Base-by-base conservation (phyloP, 2,888 invertebrate species). In the Macaria notata region DNA sequence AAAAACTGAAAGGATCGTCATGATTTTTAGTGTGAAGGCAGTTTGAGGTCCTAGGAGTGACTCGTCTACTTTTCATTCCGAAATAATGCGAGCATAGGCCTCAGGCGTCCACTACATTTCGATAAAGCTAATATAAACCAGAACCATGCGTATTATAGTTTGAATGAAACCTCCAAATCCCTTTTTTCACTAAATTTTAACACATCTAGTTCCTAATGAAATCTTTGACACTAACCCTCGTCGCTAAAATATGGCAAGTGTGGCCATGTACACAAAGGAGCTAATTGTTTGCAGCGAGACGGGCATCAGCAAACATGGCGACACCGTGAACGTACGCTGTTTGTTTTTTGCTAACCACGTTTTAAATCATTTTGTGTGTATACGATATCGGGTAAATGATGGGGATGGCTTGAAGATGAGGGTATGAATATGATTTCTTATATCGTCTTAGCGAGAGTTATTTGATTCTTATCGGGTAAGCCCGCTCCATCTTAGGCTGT, bases 221-320 rank as follows among this genome's bases (percentile, higher is more conserved):
- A 42, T 73, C 68, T 49, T 38, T 36, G 71, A 56, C 49, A 46
- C 49, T 60, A 50, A 76, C 73, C 74, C 77, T 75, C 67, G 73
- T 72, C 67, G 69, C 69, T 65, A 66, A 73, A 77, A 73, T 73
- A 73, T 72, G 72, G 77, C 75, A 76, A 78, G 79, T 75, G 74
- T 73, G 71, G 65, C 68, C 70, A 73, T 75, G 80, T 78, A 81
- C 79, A 84, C 80, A 83, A 79, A 78, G 76, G 72, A 81, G 83
- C 76, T 84, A 84, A 84, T 84, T 84, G 83, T 84, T 82, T 79
- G 74, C 73, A 65, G 68, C 68, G 72, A 74, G 75, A 76, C 76
- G 74, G 69, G 76, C 77, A 75, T 76, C 75, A 70, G 75, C 71
- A 81, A 83, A 83, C 81, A 81, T 62, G 64, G 68, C 68, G 73